These are phyloP conservation scores for Rhingia rostrata DNA, from an alignment of 2,888 invertebrate genomes.

Conservation along the genomic window DNA sequence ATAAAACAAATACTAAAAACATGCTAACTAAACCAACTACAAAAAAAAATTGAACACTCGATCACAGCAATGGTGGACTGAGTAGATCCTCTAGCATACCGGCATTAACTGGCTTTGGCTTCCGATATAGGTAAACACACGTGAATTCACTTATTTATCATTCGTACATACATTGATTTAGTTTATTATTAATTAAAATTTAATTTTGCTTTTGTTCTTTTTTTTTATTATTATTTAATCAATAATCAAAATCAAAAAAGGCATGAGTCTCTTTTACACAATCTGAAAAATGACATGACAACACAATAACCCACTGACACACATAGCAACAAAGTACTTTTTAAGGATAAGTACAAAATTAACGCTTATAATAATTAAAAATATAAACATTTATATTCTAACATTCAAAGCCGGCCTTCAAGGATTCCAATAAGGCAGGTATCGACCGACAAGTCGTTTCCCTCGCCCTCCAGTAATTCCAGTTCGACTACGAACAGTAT, in stretches of 20 bases:
- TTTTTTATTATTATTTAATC: slow-evolving; percentile 36
- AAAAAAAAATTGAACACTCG: slow-evolving; percentile 75
- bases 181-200: slow-evolving; percentile 37
- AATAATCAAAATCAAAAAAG: slow-evolving; percentile 21
- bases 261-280: background rate
- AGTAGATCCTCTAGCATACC: slow-evolving; percentile 96
- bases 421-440: slow-evolving; percentile 82
- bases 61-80: slow-evolving; percentile 87
- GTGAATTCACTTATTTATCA: slow-evolving; percentile 49
- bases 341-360: background rate
- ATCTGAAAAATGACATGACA: slow-evolving; percentile 3
- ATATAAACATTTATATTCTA: slow-evolving; percentile 49
- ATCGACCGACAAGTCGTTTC: slow-evolving; percentile 81
- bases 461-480: slow-evolving; percentile 81
- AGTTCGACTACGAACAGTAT: slow-evolving; percentile 78
- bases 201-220: slow-evolving; percentile 67
- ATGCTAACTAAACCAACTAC: slow-evolving; percentile 52
- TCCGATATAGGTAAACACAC: slow-evolving; percentile 81
- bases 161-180: slow-evolving; percentile 35
- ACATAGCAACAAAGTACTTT: background rate
- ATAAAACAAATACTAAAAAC: slow-evolving; percentile 64
- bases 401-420: slow-evolving; percentile 79
- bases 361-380: slow-evolving; percentile 17
- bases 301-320: slow-evolving; percentile 7
- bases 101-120: slow-evolving; percentile 85